Evolutionary conservation across 1,140 invertebrate genomes (phyloP).

Genomic region (Aphaenogaster rudis): DNA sequence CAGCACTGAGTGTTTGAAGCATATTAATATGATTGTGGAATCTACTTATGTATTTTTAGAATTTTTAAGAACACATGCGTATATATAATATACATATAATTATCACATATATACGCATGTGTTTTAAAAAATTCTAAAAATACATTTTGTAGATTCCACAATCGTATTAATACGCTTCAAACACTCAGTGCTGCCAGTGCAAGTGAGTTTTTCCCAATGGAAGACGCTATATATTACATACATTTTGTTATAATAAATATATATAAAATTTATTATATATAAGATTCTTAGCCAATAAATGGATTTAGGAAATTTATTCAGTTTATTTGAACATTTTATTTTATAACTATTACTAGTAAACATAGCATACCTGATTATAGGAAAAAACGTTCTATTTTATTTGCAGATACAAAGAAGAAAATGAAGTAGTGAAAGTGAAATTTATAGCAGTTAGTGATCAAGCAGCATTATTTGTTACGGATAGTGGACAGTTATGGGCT

Average conservation of each 20-base stretch:
- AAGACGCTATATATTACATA: too few relatives aligned
- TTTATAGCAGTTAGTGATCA: constrained; percentile 89
- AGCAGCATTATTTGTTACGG: constrained; percentile 89
- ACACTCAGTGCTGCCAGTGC: too few relatives aligned
- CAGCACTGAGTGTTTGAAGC: too few relatives aligned
- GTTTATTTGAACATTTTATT: not conserved
- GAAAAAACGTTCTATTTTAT: constrained; percentile 24
- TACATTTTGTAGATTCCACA: too few relatives aligned
- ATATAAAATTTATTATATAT: not conserved
- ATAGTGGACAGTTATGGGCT: constrained; percentile 91
- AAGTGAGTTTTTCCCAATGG: too few relatives aligned
- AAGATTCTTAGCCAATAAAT: not conserved
- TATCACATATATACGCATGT: too few relatives aligned
- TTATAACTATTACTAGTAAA: not conserved
- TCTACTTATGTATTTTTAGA: too few relatives aligned
- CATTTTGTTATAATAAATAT: not conserved
- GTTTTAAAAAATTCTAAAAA: too few relatives aligned
- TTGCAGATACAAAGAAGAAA: constrained; percentile 87
- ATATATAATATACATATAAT: too few relatives aligned
- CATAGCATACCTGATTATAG: constrained; percentile 28
- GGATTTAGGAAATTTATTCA: not conserved
- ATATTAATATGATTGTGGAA: too few relatives aligned
- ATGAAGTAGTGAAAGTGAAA: constrained; percentile 89
- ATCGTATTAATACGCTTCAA: too few relatives aligned
- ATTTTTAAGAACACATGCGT: too few relatives aligned